Conservation (phyloP, 2,888 invertebrate species). For the Operophtera brumata region DNA sequence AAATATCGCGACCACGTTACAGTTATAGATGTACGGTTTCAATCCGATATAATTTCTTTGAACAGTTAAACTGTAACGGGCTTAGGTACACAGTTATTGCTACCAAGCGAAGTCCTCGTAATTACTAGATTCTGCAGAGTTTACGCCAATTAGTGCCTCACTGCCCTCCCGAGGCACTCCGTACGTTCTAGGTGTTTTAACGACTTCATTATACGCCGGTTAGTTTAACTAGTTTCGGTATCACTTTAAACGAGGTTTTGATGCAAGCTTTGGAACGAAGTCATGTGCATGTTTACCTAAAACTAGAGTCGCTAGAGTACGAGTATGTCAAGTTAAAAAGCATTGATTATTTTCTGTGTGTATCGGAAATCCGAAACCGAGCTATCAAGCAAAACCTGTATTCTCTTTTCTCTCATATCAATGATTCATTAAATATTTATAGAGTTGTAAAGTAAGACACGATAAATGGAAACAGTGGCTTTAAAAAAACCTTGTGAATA, state of each 20-base stretch:
- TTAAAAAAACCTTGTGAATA: no score
- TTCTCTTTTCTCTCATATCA: no score
- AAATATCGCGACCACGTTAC: neutral
- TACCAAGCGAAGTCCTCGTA: slow-evolving; percentile 6
- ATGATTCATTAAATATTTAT: no score
- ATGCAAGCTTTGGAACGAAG: neutral
- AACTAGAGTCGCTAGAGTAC: neutral
- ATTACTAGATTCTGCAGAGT: slow-evolving; percentile 17
- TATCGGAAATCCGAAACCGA: no score
- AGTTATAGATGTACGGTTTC: neutral
- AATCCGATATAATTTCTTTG: neutral
- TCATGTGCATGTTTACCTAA: neutral
- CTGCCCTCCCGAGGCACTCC: slow-evolving; percentile 7
- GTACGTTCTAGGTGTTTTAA: slow-evolving; percentile 14
- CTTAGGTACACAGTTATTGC: slow-evolving; percentile 1
- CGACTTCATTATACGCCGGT: slow-evolving; percentile 20
- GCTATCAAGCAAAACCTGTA: no score
- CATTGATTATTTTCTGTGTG: no score
- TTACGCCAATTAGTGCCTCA: slow-evolving; percentile 26
- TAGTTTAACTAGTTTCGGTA: slow-evolving; percentile 23
- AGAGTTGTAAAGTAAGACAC: no score
- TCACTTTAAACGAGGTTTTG: slow-evolving; percentile 10
- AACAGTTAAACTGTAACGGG: neutral
- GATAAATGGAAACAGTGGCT: no score
- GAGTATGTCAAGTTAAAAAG: no score